phyloP scores from a whole-genome alignment of 2,888 invertebrate species.

The Chironomus tentans region DNA sequence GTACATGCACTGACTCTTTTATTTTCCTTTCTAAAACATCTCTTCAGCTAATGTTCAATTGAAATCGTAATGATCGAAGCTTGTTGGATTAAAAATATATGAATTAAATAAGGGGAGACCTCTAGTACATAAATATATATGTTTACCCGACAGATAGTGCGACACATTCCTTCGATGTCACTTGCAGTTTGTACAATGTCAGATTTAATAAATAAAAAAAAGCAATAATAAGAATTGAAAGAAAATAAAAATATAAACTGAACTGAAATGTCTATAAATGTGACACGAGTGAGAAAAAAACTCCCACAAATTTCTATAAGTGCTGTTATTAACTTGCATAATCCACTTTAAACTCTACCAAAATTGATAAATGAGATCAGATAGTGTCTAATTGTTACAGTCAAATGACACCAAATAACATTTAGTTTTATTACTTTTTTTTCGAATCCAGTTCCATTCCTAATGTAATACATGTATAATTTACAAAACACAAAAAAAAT shows the following conservation, averaged over 20 bases:
- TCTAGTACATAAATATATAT: too few species aligned
- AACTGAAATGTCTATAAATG: not conserved
- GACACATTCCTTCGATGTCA: not conserved
- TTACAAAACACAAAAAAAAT: too few species aligned
- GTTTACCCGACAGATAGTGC: not conserved
- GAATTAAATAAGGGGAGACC: not conserved
- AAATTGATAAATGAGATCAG: slow-evolving; percentile 10
- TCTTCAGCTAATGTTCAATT: too few species aligned
- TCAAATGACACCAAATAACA: not conserved
- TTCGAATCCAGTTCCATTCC: too few species aligned
- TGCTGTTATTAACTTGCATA: not conserved
- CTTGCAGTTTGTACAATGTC: slow-evolving; percentile 4
- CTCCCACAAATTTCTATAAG: not conserved
- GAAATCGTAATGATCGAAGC: not conserved
- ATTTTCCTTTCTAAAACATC: not conserved
- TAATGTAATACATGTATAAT: too few species aligned
- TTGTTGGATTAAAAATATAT: not conserved
- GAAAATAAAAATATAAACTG: not conserved
- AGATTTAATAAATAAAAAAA: slow-evolving; percentile 6
- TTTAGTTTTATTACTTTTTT: not conserved
- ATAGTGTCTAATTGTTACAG: not conserved
- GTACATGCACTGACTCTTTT: too few species aligned
- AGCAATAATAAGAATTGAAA: not conserved
- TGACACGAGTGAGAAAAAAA: not conserved
- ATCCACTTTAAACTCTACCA: not conserved